A percentile compares a stretch with the other conserved stretches of the same genome.
Conservation (phyloP, 1,140 invertebrate species). For the Drosophila sturtevanti region DNA sequence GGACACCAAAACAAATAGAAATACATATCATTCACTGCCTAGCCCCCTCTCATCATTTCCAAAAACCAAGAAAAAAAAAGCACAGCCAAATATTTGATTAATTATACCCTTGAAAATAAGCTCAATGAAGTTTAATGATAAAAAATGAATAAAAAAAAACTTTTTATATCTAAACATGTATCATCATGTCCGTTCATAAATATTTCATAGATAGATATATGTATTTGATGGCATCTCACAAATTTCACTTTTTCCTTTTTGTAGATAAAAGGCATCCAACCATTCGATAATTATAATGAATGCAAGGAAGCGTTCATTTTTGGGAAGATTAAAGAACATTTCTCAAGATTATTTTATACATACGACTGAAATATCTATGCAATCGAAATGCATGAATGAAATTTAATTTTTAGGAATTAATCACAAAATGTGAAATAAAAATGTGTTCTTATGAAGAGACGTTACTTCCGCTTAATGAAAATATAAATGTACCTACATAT, state of each 20-base stretch:
- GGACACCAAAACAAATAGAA: slow-evolving; percentile 36
- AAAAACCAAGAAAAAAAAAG: background rate
- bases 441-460: no score
- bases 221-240: background rate
- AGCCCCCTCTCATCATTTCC: slow-evolving; percentile 4
- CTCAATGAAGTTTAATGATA: background rate
- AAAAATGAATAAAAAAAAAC: background rate
- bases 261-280: background rate
- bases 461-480: no score
- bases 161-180: background rate
- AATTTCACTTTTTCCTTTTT: background rate
- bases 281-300: background rate
- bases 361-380: background rate
- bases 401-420: no score
- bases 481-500: no score
- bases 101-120: slow-evolving; percentile 17
- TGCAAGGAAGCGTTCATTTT: background rate
- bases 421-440: no score
- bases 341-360: no score
- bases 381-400: background rate
- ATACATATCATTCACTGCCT: slow-evolving; percentile 20
- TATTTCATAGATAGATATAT: background rate
- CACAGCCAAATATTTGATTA: slow-evolving; percentile 16
- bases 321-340: background rate
- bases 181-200: background rate